Evolutionary conservation across 2,888 invertebrate genomes (phyloP).

Genomic region (Altica lythri): DNA sequence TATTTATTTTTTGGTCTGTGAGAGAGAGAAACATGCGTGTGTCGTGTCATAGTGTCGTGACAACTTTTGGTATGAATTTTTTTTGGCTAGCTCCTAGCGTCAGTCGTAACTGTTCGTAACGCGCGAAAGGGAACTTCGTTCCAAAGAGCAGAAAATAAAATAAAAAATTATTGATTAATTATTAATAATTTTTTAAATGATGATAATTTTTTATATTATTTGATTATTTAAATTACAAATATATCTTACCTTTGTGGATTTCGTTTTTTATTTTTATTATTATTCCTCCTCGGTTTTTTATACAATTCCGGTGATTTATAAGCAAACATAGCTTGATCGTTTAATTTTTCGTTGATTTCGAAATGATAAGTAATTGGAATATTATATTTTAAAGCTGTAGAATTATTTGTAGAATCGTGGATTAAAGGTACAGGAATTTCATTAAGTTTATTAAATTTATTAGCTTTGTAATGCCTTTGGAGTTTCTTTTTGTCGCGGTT

Average conservation of each 20-base stretch:
- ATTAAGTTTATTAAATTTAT: conserved; percentile 59
- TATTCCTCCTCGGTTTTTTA: conserved; percentile 38
- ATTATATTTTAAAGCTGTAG: conserved; percentile 31
- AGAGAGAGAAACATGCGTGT: too few species aligned
- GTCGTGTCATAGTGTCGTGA: too few species aligned
- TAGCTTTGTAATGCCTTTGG: conserved; percentile 59
- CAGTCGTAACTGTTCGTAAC: too few species aligned
- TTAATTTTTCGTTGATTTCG: conserved; percentile 35
- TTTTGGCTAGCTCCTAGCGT: too few species aligned
- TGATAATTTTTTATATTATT: too few species aligned
- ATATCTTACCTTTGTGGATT: conserved; percentile 12
- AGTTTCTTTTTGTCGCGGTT: conserved; percentile 60
- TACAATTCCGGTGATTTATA: conserved; percentile 30
- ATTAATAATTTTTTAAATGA: too few species aligned
- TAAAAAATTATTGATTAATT: too few species aligned
- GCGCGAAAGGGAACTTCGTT: too few species aligned
- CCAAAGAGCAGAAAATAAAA: too few species aligned
- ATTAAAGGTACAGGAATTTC: conserved; percentile 60
- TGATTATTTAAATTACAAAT: not conserved
- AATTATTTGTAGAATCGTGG: conserved; percentile 47
- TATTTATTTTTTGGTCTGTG: too few species aligned
- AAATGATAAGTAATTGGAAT: conserved; percentile 28
- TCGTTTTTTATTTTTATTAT: conserved; percentile 57
- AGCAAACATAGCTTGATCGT: conserved; percentile 36
- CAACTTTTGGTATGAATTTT: too few species aligned